Evolutionary conservation across 2,797 vertebrate genomes (phyloP).

Genomic region (Sarcophilus harrisii): DNA sequence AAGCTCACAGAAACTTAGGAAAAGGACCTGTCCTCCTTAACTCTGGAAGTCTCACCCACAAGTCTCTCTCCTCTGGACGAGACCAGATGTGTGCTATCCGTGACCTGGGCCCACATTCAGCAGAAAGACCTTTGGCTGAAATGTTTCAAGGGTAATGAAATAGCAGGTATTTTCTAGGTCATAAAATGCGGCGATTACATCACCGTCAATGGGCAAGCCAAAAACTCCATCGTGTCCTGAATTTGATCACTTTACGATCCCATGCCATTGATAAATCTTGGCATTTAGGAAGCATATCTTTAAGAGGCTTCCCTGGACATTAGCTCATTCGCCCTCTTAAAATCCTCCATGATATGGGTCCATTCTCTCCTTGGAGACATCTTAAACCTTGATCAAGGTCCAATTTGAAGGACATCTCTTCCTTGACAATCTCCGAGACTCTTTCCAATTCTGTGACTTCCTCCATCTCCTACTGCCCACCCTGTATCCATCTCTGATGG

Average conservation of each 20-base stretch:
- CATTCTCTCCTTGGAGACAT: not conserved
- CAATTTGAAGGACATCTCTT: not conserved
- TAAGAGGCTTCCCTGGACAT: slow-evolving; percentile 66
- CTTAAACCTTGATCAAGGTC: not conserved
- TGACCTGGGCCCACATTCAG: not conserved
- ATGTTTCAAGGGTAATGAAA: not conserved
- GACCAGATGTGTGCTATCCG: not conserved
- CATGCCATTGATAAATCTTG: not conserved
- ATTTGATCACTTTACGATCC: slow-evolving; percentile 46
- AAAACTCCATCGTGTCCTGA: slow-evolving; percentile 48
- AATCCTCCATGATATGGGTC: slow-evolving; percentile 8
- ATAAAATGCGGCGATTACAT: slow-evolving; percentile 10
- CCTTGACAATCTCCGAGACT: not conserved
- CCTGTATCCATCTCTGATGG: not conserved
- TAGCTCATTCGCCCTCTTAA: slow-evolving; percentile 64
- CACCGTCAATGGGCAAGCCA: slow-evolving; percentile 39
- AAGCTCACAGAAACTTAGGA: slow-evolving; percentile 36
- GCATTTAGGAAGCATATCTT: slow-evolving; percentile 58
- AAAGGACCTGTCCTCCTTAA: slow-evolving; percentile 2
- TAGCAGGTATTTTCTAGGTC: not conserved
- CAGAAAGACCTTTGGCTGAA: not conserved
- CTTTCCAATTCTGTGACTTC: not conserved
- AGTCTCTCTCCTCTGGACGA: not conserved
- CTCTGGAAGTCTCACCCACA: not conserved
- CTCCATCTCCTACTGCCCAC: not conserved